Evolutionary conservation across 2,113 vertebrate species (phyloP).

Genomic region (Vombatus ursinus): DNA sequence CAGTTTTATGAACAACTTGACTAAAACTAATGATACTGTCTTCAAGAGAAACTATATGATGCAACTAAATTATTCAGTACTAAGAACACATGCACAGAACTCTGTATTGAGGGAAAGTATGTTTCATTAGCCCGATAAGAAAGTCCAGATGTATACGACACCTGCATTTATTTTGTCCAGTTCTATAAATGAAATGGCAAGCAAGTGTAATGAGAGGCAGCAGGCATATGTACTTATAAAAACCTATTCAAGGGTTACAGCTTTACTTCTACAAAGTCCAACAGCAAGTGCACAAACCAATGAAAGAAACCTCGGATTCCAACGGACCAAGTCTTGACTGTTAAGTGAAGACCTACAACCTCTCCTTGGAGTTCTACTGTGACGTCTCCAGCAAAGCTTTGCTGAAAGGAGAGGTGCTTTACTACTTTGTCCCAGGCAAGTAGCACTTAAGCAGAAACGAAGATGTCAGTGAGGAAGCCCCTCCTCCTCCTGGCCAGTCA

Average conservation of each 20-base stretch:
- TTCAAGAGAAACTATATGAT: neutral
- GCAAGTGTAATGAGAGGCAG: neutral
- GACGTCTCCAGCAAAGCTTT: conserved; percentile 11
- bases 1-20: neutral
- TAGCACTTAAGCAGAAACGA: neutral
- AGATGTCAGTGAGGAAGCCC: neutral
- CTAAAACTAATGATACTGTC: neutral
- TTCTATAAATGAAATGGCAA: neutral
- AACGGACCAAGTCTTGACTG: neutral
- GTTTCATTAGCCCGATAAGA: neutral
- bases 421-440: neutral
- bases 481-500: neutral
- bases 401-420: conserved; percentile 3
- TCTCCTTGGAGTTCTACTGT: neutral
- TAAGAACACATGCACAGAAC: neutral
- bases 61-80: neutral
- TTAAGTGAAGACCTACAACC: neutral
- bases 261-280: neutral
- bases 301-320: neutral
- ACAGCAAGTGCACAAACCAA: neutral
- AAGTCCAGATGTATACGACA: neutral
- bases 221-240: neutral
- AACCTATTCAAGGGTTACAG: conserved; percentile 1
- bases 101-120: neutral
- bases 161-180: neutral